Base-by-base conservation (phyloP, 1,140 invertebrate species). In the Thaumatotibia leucotreta region DNA sequence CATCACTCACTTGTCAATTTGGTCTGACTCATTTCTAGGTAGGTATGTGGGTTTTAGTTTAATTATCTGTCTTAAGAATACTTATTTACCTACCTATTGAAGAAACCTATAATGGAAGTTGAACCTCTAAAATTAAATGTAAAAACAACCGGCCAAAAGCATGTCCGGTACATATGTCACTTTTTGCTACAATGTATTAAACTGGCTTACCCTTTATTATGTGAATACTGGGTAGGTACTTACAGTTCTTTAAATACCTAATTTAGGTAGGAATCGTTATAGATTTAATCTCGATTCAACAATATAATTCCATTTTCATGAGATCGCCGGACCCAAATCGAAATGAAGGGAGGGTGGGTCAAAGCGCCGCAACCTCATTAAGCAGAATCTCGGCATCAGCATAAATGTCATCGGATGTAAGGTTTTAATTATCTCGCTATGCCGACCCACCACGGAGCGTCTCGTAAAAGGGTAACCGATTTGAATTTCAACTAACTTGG, bases 371-470 rank as follows among this genome's bases (percentile, higher is more conserved):
- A 79, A 70, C 65, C 72, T 82, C 82, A 83, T 89, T 87, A 86
- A 83, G 75, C 66, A 65, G 76, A 68, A 76, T 81, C 78, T 77
- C 75, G 72, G 78, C 80, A 87, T 88, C 85, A 88, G 81, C 81
- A 82, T 89, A 84, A 89, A 89, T 87, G 87, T 89, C 87, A 89
- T 80, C 79, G 64, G 68, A 65, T 69, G 74, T 68, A 75, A 89
- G 80, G 73, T 84, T 88, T 89, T 89, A 89, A 89, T 89, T 89
- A 89, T 84, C 76, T 65, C 65, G 67, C 72, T 61, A 72, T 62
- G 54, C 65, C 75, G 84, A 88, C 87, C 86, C 80, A 88, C 85
- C 84, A 76, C 84, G 64, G 76, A 69, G 78, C 66, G 65, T 77
- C 71, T 79, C 74, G 73, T 85, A 88, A 87, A 86, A 83, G 83